Evolutionary conservation across 2,797 vertebrate species (phyloP).

Genomic region (Ctenopoma multispine): DNA sequence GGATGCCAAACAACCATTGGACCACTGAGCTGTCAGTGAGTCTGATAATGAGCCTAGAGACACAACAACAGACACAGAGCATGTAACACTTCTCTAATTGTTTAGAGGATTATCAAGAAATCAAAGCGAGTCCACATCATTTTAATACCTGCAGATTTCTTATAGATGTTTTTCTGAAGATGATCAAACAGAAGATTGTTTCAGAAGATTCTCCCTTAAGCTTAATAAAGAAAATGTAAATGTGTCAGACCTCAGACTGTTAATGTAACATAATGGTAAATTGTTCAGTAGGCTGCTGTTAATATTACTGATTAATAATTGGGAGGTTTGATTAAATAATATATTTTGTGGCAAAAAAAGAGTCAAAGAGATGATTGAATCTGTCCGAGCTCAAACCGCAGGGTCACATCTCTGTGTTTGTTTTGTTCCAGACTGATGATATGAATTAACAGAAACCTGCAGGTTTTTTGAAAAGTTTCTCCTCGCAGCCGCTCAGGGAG

Average conservation of each 20-base stretch:
- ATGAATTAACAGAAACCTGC: neutral
- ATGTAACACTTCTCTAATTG: constrained; percentile 8
- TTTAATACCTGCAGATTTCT: neutral
- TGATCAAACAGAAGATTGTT: neutral
- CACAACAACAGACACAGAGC: constrained; percentile 4
- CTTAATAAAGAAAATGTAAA: no score
- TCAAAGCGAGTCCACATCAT: neutral
- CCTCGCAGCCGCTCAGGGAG: constrained; percentile 25
- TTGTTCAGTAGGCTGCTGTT: no score
- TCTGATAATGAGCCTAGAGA: constrained; percentile 46
- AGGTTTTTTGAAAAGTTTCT: constrained; percentile 45
- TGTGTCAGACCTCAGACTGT: no score
- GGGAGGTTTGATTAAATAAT: no score
- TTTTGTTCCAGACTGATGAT: no score
- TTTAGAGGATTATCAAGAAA: constrained; percentile 13
- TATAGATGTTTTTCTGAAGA: neutral
- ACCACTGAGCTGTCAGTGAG: constrained; percentile 43
- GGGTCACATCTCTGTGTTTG: no score
- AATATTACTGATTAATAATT: no score
- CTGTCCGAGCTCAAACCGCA: no score
- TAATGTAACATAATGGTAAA: no score
- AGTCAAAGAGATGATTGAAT: no score
- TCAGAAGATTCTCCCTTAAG: no score
- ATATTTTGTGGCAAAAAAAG: no score
- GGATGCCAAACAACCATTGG: constrained; percentile 68